Evolutionary conservation across 1,140 invertebrate genomes (phyloP), one percentile per base, ranked within the genome.

Genomic region (Heterodera schachtii): DNA sequence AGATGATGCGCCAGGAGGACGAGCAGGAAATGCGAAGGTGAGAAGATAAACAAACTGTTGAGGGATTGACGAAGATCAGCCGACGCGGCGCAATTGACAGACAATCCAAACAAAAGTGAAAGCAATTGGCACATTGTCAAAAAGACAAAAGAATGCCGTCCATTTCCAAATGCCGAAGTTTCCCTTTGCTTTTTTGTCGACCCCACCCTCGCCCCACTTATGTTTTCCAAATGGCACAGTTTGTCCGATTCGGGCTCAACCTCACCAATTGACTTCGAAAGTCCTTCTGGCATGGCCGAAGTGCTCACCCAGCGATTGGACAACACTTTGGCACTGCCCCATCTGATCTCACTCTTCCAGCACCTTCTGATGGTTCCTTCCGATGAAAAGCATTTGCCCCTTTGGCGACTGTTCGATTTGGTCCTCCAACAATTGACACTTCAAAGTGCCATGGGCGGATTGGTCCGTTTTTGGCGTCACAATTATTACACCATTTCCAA

Each of bases 1-100:
- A 98, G 91, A 97, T 98, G 95, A 95, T 98, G 31, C 93, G 96
- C 77, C 94, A 94, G 87, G 96, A 98, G 91, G 97, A 99, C 90
- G 96, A 98, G 90, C 95, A 95, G 85, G 95, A 98, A 91, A 91
- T 85, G 67, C 31, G 46, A n/a, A 83, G 73, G 75, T 86, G 46
- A 31, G 31, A 31, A 31, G 31, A 47, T 57, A 46, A 75, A 13
- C 31, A 31, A 73, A n/a, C 49, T 46, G 49, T 21, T 73, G 31
- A 73, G 31, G 31, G 31, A 31, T 31, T 31, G 31, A 31, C 31
- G 31, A 31, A 31, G 31, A 31, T 31, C 31, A 31, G 31, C 31
- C 31, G 31, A 31, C 31, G 31, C 31, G 31, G 31, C 31, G 31
- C 31, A 31, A 31, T 31, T 31, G 31, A 31, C 31, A 31, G 31